Conservation (phyloP, 1,140 invertebrate species). For the Saccostrea cuccullata region DNA sequence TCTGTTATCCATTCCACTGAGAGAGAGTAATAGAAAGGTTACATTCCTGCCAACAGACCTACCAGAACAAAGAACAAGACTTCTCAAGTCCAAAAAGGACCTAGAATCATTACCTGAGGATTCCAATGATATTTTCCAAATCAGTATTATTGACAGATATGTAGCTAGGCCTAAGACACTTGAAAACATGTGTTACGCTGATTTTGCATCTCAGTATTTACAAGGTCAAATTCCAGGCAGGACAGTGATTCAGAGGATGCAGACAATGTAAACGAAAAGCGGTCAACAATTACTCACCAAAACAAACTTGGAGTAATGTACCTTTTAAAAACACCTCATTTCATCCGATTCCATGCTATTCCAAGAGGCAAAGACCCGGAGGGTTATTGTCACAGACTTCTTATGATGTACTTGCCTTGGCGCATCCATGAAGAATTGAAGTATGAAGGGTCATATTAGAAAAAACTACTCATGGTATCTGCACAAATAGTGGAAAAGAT, state of each 20-base stretch:
- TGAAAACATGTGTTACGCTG: conserved; percentile 48
- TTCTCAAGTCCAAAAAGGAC: conserved; percentile 15
- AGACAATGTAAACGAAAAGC: neutral
- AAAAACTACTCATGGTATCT: conserved; percentile 4
- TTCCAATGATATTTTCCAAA: conserved; percentile 9
- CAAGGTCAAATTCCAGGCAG: conserved; percentile 1
- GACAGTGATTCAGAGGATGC: conserved; percentile 36
- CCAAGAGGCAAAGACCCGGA: conserved; percentile 33
- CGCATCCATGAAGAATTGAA: neutral
- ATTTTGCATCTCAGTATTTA: conserved; percentile 44
- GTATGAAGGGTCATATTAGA: neutral
- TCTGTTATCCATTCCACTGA: neutral
- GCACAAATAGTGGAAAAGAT: neutral
- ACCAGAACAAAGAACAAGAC: conserved; percentile 34
- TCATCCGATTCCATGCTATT: conserved; percentile 38
- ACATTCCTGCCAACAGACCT: conserved; percentile 38
- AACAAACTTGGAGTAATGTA: neutral
- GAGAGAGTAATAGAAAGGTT: neutral
- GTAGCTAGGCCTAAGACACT: conserved; percentile 16
- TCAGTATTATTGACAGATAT: conserved; percentile 29
- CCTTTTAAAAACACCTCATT: neutral
- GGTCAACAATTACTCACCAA: neutral
- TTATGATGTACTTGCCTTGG: conserved; percentile 35
- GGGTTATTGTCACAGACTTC: conserved; percentile 23
- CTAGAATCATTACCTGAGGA: conserved; percentile 33